These are phyloP conservation scores for Cephalotes varians DNA, from an alignment of 2,888 invertebrate genomes.

Conservation along the genomic window DNA sequence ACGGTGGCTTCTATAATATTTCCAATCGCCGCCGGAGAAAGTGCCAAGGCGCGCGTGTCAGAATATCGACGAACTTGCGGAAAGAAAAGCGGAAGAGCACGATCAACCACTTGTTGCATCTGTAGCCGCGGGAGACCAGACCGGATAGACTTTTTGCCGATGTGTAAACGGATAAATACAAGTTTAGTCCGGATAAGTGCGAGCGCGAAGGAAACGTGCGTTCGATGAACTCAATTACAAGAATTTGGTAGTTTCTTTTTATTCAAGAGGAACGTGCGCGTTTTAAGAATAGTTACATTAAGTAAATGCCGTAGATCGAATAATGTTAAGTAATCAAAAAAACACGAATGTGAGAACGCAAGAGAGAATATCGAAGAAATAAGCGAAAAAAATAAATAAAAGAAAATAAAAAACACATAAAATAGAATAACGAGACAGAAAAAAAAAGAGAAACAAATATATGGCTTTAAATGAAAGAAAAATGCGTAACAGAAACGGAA, in stretches of 20 bases:
- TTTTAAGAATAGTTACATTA: too few relatives aligned
- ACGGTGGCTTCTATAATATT: constrained; percentile 20
- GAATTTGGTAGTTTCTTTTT: background rate
- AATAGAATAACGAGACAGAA: background rate
- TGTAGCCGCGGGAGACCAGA: background rate
- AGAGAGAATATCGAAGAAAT: background rate
- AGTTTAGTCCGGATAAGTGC: constrained; percentile 15
- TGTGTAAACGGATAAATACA: constrained; percentile 9
- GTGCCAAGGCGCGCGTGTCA: constrained; percentile 36
- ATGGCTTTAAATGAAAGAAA: background rate
- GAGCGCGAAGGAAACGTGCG: constrained; percentile 7
- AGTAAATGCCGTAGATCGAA: too few relatives aligned
- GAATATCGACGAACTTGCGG: constrained; percentile 54
- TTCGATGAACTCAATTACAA: background rate
- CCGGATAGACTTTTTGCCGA: constrained; percentile 21
- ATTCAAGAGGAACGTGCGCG: background rate
- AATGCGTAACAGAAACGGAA: background rate
- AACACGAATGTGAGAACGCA: background rate
- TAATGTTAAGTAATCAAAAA: too few relatives aligned
- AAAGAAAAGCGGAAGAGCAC: constrained; percentile 61
- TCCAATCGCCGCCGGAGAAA: constrained; percentile 46
- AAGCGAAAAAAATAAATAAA: background rate
- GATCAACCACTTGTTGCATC: constrained; percentile 58
- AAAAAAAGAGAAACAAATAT: background rate
- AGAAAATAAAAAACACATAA: background rate